Evolutionary conservation across 2,888 invertebrate genomes (phyloP), one percentile per base, ranked within the genome.

Genomic region (Melikaiella ostensackeni): DNA sequence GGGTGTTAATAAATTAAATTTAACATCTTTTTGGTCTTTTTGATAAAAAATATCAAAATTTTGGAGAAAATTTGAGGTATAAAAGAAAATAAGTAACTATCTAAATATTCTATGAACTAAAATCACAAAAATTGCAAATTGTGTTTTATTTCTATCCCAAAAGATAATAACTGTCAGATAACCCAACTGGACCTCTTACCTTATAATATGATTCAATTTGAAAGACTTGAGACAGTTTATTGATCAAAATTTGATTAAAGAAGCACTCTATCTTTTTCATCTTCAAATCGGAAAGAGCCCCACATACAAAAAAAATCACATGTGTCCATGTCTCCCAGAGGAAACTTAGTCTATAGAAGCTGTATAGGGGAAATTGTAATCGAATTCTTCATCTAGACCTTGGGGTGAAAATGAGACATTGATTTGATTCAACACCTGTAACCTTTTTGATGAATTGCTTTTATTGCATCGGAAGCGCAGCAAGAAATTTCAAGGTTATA

Each of bases 381-480:
- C 66, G 46, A 70, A 70, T 70, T 70, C 46, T 50, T 70, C 46
- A 70, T 30, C 19, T 46, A 27, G 46, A 19, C 66, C 66, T 70
- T 70, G 42, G 46, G 46, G 66, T 46, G 66, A 70, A 70, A 70
- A 70, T 70, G 46, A 70, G 66, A 70, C 66, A 70, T 30, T 70
- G 66, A 70, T 70, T 46, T n/a, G 46, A 70, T 46, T 70, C 46
- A 46, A 70, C 46, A 70, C 66, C 66, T 70, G 66, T 70, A 70
- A 16, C 66, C 19, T 46, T 46, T 70, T 70, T 70, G 66, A 70
- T 27, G 50, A 50, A 70, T 70, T 70, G 9, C 66, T 46, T 70
- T 70, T 46, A 46, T 50, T 50, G n/a, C 16, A 27, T 46, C 42
- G 16, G 24, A 24, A 27, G 27, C 27, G 27, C 16, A 46, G 42